These are phyloP conservation scores for Aptenodytes forsteri DNA, from an alignment of 2,113 vertebrate species.

Conservation along the genomic window DNA sequence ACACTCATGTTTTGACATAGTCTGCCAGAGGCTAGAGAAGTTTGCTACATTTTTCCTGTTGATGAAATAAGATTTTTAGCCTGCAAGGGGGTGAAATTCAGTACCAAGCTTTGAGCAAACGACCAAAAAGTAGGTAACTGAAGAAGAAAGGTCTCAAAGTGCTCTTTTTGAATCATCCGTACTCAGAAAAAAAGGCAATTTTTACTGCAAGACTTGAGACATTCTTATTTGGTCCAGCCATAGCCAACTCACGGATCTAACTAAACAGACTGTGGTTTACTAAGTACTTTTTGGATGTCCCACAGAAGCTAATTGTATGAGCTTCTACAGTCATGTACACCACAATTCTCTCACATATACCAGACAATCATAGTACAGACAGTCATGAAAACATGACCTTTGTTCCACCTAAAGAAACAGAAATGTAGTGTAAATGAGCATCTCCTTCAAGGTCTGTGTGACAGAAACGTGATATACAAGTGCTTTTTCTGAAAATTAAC, in stretches of 20 bases:
- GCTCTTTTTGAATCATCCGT: not conserved
- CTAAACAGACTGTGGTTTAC: not conserved
- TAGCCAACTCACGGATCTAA: not conserved
- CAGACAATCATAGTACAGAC: not conserved
- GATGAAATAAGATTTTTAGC: not conserved
- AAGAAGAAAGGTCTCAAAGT: not conserved
- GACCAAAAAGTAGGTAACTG: not conserved
- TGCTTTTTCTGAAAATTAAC: not conserved
- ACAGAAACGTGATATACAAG: not conserved
- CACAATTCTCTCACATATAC: not conserved
- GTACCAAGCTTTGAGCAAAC: not conserved
- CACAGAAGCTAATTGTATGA: not conserved
- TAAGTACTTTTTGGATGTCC: not conserved
- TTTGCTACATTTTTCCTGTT: not conserved
- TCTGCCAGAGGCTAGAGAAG: not conserved
- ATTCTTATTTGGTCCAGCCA: not conserved
- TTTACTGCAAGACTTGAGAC: not conserved
- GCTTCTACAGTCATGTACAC: not conserved
- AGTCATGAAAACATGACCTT: not conserved
- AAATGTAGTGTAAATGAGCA: not conserved
- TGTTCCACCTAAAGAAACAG: not conserved
- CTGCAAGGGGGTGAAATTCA: not conserved
- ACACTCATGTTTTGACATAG: not conserved
- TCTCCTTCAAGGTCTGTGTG: not conserved
- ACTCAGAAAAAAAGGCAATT: not conserved